Evolutionary conservation across 2,113 vertebrate species (phyloP).

Genomic region (Dasypus novemcinctus): DNA sequence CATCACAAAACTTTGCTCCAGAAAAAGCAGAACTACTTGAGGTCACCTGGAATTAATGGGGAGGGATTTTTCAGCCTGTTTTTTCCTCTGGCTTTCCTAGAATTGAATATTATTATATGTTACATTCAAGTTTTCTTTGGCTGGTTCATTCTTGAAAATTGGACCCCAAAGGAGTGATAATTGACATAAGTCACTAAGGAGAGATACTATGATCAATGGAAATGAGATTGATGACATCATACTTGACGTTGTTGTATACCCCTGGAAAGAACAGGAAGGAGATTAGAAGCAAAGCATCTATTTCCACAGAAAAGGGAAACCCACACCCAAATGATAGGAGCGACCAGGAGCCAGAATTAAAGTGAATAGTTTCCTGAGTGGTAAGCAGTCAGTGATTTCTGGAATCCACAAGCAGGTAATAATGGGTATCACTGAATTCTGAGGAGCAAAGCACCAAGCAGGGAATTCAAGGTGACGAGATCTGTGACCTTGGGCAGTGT

Average conservation of each 20-base stretch:
- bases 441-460: background rate
- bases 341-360: background rate
- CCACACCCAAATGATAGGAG: background rate
- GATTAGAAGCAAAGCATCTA: background rate
- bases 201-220: background rate
- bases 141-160: background rate
- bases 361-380: background rate
- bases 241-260: background rate
- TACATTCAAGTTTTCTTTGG: background rate
- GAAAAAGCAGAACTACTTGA: background rate
- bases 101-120: background rate
- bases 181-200: background rate
- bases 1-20: background rate
- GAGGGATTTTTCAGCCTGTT: background rate
- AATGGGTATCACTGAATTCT: background rate
- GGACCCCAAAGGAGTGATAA: background rate
- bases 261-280: background rate
- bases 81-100: slow-evolving; percentile 13
- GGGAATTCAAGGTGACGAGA: background rate
- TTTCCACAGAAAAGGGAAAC: slow-evolving; percentile 47
- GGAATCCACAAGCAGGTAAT: background rate
- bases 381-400: background rate
- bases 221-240: slow-evolving; percentile 12
- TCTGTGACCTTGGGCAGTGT: background rate
- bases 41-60: slow-evolving; percentile 1